Evolutionary conservation across 1,140 invertebrate genomes (phyloP), one percentile per base, ranked within the genome.

Genomic region (Watersipora subatra): DNA sequence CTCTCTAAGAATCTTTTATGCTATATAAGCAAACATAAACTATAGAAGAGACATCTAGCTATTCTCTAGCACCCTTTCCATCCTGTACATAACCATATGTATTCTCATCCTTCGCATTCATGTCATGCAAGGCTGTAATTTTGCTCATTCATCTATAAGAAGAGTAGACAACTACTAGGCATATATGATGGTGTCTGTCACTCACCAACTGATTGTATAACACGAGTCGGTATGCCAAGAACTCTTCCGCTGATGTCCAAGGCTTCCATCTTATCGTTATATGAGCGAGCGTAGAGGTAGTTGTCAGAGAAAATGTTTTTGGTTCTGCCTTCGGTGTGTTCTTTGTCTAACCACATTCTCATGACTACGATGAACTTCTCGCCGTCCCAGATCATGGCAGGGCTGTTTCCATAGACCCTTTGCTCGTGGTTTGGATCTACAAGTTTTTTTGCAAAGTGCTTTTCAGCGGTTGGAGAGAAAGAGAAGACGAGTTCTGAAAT

Each of bases 301-400:
- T 69, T 69, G 64, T 69, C 68, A 20, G 68, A 63, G 56, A 69
- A 68, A 20, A 65, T 58, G 30, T 69, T 69, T 1, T 56, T 26
- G 22, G 68, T 66, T 28, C 63, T 57, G 7, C 66, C 62, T 19
- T 63, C 62, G 25, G 58, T 28, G 27, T 25, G 58, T 62, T 69
- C 68, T 22, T 65, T 29, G 29, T 68, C 68, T 15, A 69, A 55
- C 68, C 68, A 69, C n/a, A 69, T 69, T 17, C 68, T 30, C 22
- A 65, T 27, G 58, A 59, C 22, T 20, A 69, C 66, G 2, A 69
- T 29, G 2, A 69, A 62, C 22, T 68, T 29, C 28, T 68, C 24
- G 25, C 46, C 57, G 1, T 66, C 57, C 68, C 68, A 69, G 28
- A 66, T 61, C 22, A 69, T 66, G 17, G 68, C 68, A 12, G 68